Base-by-base conservation (phyloP, 2,888 invertebrate species). In the Calliphora vomitoria region DNA sequence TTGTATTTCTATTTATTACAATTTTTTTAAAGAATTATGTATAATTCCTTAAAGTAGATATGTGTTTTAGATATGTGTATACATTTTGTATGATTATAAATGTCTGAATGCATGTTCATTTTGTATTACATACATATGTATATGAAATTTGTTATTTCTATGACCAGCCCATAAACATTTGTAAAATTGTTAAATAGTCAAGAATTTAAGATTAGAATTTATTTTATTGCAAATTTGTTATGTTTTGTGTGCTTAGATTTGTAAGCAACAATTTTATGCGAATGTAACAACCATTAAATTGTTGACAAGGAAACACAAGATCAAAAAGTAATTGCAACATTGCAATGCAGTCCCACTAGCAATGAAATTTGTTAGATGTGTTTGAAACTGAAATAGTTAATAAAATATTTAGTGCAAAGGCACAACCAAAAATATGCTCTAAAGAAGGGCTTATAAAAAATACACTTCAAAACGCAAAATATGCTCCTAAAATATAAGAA, bases 151-250 rank as follows among this genome's bases (percentile, higher is more conserved):
- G 44, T 47, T 25, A 8, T 71, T 50, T 71, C 35, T 71, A 35
- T 38, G 13, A 10, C 47, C 31, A 20, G 55, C 15, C 71, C 35
- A 75, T 62, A 60, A 35, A 62, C 60, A 75, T 62, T 75, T 58
- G 10, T 58, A 35, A 75, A 75, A 75, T 75, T 75, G 44, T 75
- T 62, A 60, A 47, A 71, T 53, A 62, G 47, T 80, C 62, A 80
- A 71, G 38, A 60, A 80, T 60, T 80, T 80, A 62, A 80, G 71
- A 80, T 58, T 35, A 58, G 25, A 79, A 79, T 69, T 79, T 69
- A 58, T 69, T 58, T 58, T 58, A 69, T 62, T 31, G 8, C 38
- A 60, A 31, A 20, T 35, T n/a, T 71, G 18, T 35, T 2, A 35
- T 44, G 20, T 68, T 31, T 10, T 44, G 50, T 71, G 18, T 64